Conservation (phyloP, 2,888 invertebrate genomes). For the Andrena praecox region DNA sequence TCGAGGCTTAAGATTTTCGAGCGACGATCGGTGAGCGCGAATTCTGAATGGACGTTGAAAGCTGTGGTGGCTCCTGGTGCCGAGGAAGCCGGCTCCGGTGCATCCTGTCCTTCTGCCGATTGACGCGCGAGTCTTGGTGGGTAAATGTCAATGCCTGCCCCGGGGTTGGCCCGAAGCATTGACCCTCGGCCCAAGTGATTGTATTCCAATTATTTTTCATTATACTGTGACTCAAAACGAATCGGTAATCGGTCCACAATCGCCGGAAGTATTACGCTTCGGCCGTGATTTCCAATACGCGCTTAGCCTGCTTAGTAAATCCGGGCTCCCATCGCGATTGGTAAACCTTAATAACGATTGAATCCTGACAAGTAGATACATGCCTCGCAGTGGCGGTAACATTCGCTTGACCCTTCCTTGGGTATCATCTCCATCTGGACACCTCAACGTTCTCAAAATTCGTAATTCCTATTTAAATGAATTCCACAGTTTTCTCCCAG, state of each 20-base stretch:
- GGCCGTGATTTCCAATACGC: not conserved
- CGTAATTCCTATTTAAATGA: not conserved
- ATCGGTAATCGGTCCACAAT: constrained; percentile 81
- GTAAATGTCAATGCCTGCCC: constrained; percentile 77
- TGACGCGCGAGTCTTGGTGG: constrained; percentile 20
- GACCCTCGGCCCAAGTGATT: constrained; percentile 79
- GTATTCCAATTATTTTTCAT: constrained; percentile 82
- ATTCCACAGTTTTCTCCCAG: not conserved
- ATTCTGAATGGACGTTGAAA: not conserved
- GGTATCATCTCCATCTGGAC: not conserved
- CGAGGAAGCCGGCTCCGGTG: not conserved
- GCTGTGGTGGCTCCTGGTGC: not conserved
- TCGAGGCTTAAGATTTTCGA: not conserved
- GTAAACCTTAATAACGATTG: too few species aligned
- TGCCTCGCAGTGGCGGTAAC: too few species aligned
- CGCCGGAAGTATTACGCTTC: constrained; percentile 75
- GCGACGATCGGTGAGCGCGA: not conserved
- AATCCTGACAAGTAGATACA: too few species aligned
- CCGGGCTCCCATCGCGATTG: too few species aligned
- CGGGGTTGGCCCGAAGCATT: constrained; percentile 68
- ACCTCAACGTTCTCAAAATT: not conserved
- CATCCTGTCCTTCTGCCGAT: constrained; percentile 30
- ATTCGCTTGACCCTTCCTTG: too few species aligned
- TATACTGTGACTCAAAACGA: constrained; percentile 77
- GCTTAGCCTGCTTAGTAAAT: not conserved